These are phyloP conservation scores for Echeneis naucrates DNA, from an alignment of 2,797 vertebrate genomes.

Conservation along the genomic window DNA sequence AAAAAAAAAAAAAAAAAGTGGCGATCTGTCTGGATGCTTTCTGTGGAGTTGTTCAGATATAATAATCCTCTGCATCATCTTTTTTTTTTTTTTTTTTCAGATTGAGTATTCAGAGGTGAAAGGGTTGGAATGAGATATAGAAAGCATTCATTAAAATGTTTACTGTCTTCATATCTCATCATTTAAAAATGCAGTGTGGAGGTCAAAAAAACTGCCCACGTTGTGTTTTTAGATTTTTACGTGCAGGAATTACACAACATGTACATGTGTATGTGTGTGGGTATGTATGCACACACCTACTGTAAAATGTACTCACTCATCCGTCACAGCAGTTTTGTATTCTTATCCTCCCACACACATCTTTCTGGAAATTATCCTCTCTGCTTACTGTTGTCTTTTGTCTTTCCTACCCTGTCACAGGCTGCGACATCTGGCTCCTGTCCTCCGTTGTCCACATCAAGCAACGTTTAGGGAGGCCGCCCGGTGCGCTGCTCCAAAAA, in stretches of 20 bases:
- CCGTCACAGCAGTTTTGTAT: slow-evolving; percentile 53
- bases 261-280: slow-evolving; percentile 1
- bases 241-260: slow-evolving; percentile 24
- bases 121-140: slow-evolving; percentile 29
- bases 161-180: slow-evolving; percentile 6
- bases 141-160: slow-evolving; percentile 16
- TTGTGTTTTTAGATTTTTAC: slow-evolving; percentile 21
- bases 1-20: slow-evolving; percentile 7
- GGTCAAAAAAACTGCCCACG: slow-evolving; percentile 18
- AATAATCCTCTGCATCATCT: slow-evolving; percentile 41
- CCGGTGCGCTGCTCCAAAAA: slow-evolving; percentile 27
- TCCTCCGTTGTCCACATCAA: slow-evolving; percentile 56
- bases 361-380: slow-evolving; percentile 61
- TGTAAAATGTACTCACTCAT: slow-evolving; percentile 53
- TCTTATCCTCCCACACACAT: slow-evolving; percentile 64
- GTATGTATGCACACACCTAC: slow-evolving; percentile 11
- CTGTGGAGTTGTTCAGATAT: slow-evolving; percentile 23
- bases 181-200: slow-evolving; percentile 11
- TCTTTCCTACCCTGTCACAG: slow-evolving; percentile 55
- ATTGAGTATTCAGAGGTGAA: slow-evolving; percentile 15
- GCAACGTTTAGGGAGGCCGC: slow-evolving; percentile 39
- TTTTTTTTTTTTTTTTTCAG: slow-evolving; percentile 31
- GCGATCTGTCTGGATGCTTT: slow-evolving; percentile 54
- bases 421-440: slow-evolving; percentile 67
- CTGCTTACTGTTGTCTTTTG: slow-evolving; percentile 55